Base-by-base conservation (phyloP, 2,888 invertebrate genomes). In the Monochamus alternatus region DNA sequence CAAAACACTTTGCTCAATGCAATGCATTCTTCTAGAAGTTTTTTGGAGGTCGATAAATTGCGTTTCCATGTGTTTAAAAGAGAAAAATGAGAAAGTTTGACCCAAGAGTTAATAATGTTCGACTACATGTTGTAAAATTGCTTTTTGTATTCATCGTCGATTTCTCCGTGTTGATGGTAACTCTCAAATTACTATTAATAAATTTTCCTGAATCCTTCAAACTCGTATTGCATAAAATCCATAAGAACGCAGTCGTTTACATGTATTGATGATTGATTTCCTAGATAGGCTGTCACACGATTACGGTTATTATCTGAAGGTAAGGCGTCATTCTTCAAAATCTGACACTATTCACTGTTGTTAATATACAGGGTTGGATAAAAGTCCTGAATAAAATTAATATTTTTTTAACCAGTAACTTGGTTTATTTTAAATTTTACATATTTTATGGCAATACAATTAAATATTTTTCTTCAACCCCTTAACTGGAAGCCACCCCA, bases 21-120 rank as follows among this genome's bases (percentile, higher is more conserved):
- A 38, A 38, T 38, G 38, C 4, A 7, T 38, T 5, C 7, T 38
- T 38, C 38, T 38, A 38, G 38, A 30, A 22, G 30, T 14, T 30
- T 59, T 59, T n/a, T 59, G 30, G 59, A 30, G 22, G 59, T 22
- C 59, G 9, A 22, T 31, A 30, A 63, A 63, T 63, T 31, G 62
- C 38, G 3, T 63, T 63, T 63, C 12, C 62, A 47, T 65, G 32
- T 51, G 22, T 31, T 22, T 64, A 38, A 65, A 65, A 64, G 30
- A 51, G 30, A 65, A 65, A 65, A 65, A 47, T 31, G 65, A 65
- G 65, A 65, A 51, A 65, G 65, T 65, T 47, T 14, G 22, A 65
- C 47, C 30, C 44, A 31, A 8, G 43, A 65, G 65, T 12, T 44
- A 65, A 64, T 43, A 43, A 65, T 65, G 65, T 51, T 30, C 65